Base-by-base conservation (phyloP, 2,888 invertebrate species). In the Corythucha ciliata region DNA sequence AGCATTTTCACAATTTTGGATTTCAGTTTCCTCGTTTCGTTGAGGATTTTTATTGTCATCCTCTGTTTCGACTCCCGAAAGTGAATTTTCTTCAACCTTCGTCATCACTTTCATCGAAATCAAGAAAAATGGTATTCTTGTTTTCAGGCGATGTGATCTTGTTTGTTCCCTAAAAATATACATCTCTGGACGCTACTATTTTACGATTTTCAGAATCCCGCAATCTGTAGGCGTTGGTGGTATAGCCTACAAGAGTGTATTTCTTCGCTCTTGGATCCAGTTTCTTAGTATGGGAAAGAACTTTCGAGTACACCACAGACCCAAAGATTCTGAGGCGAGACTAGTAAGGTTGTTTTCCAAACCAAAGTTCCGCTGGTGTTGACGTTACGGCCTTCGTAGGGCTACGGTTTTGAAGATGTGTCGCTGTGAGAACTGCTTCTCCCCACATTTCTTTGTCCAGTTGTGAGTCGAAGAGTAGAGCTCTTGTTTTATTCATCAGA, bases 261-360 rank as follows among this genome's bases (percentile, higher is more conserved):
- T 62, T 59, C 45, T 58, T 58, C 45, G 55, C 60, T 55, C 63
- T 55, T 16, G 46, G n/a, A 27, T 66, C 61, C 8, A 65, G 46
- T 56, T 65, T 65, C 49, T 58, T 60, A 12, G 59, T 12, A 8
- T 60, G 51, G 18, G 20, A 16, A 7, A 63, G 27, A 3, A 54
- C 42, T 56, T 65, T 62, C 10, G 58, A 58, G 57, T 62, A 60
- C 4, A 60, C 61, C 46, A 37, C 41, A 36, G 55, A 52, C 8
- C 65, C 65, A 61, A 66, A 66, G 2, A 63, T 52, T 58, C 60
- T 55, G 22, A 67, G 21, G 26, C 56, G 56, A 27, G 58, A 59
- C 24, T 65, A 46, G 48, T 65, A 53, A 14, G 64, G 62, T 58
- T 58, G 63, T 46, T 48, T 56, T 5, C 49, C 52, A 8, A 49